Percentiles rank a stretch among this genome's conserved stretches.
Conservation (phyloP, 2,888 invertebrate species). For the Lasioglossum calceatum region DNA sequence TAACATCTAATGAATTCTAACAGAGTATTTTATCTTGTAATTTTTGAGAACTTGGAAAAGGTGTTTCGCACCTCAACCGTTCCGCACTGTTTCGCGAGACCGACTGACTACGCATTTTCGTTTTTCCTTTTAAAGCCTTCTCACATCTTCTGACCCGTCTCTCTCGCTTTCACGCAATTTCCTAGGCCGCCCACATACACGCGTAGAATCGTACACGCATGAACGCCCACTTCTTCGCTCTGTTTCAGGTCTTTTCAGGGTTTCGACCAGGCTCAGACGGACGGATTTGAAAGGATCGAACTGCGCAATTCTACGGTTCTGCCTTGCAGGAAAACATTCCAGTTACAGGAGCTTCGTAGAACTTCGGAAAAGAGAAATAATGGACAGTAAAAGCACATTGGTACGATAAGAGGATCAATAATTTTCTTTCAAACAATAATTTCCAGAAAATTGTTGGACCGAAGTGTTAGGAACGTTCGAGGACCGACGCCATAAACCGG, state of each 20-base stretch:
- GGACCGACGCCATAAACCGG: too few species aligned
- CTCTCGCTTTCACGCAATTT: neutral
- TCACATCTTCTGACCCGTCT: too few species aligned
- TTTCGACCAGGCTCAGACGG: neutral
- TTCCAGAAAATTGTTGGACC: too few species aligned
- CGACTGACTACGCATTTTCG: neutral
- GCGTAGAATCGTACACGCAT: neutral
- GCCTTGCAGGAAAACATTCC: too few species aligned
- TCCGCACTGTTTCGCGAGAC: neutral
- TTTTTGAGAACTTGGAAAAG: neutral
- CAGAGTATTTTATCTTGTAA: neutral
- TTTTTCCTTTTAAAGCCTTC: too few species aligned
- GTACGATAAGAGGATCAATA: too few species aligned
- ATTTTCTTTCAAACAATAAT: too few species aligned
- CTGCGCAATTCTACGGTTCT: neutral
- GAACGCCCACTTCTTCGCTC: neutral
- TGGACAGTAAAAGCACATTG: too few species aligned
- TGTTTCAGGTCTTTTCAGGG: neutral
- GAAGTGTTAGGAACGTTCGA: too few species aligned
- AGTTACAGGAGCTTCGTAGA: too few species aligned
- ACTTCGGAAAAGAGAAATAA: too few species aligned
- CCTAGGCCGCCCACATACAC: neutral
- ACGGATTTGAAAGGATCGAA: neutral
- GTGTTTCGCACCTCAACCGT: neutral
- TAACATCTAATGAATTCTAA: neutral